phyloP scores from a whole-genome alignment of 2,113 vertebrate species.

The Malurus alboscapulatus region DNA sequence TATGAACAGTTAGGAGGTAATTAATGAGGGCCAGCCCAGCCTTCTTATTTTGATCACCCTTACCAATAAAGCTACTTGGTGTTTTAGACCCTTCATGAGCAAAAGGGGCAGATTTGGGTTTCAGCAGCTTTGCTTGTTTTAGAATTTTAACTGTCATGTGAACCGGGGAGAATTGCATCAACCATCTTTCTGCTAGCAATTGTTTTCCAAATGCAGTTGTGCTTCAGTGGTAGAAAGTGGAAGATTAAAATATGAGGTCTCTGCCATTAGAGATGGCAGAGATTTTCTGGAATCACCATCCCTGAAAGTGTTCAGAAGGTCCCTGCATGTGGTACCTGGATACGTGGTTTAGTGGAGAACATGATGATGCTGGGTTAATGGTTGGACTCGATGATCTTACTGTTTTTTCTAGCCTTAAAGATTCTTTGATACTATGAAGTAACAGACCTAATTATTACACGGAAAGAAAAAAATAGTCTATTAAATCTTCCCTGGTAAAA shows the following conservation, averaged over 20 bases:
- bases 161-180: not conserved
- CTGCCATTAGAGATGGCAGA: not conserved
- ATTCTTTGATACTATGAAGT: not conserved
- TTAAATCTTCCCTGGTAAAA: not conserved
- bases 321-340: not conserved
- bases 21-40: not conserved
- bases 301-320: not conserved
- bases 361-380: not conserved
- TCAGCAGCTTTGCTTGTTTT: not conserved
- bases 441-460: not conserved
- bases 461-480: not conserved
- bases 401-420: not conserved
- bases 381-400: not conserved
- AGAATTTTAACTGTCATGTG: not conserved
- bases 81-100: not conserved
- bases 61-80: not conserved
- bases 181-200: not conserved
- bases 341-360: not conserved
- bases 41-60: not conserved
- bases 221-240: not conserved
- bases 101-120: not conserved
- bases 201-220: not conserved
- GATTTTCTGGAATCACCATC: not conserved
- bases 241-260: not conserved
- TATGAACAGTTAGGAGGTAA: not conserved